phyloP scores from a whole-genome alignment of 1,140 invertebrate genomes.

The Drosophila setifemur region DNA sequence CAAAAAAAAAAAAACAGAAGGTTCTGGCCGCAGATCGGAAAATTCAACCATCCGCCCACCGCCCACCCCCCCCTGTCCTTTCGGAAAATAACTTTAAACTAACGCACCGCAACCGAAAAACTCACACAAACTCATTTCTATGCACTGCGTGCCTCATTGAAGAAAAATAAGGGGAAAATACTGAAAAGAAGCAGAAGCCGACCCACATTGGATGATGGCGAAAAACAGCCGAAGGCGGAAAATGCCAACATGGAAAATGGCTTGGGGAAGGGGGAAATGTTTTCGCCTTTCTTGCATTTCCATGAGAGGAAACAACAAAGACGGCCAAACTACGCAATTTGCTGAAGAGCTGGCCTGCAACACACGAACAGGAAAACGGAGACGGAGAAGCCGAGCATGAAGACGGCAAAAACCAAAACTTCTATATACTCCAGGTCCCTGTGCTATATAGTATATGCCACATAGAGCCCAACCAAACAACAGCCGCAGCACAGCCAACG shows the following conservation, averaged over 20 bases:
- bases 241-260: constrained; percentile 20
- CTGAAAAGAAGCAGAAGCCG: constrained; percentile 37
- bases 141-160: constrained; percentile 48
- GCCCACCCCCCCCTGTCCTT: not conserved
- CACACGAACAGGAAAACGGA: constrained; percentile 19
- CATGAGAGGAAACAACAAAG: constrained; percentile 31
- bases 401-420: constrained; percentile 10
- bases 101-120: constrained; percentile 31
- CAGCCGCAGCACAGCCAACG: constrained; percentile 61
- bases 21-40: constrained; percentile 30
- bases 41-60: constrained; percentile 2
- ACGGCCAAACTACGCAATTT: constrained; percentile 66
- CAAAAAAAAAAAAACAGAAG: constrained; percentile 4
- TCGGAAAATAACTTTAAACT: constrained; percentile 62
- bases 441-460: constrained; percentile 19
- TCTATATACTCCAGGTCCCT: constrained; percentile 24
- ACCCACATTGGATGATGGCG: constrained; percentile 62
- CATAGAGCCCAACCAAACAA: constrained; percentile 30
- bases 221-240: constrained; percentile 16
- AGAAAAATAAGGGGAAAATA: constrained; percentile 29
- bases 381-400: not conserved
- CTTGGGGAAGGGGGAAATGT: constrained; percentile 1
- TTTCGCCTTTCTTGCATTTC: constrained; percentile 42
- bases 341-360: constrained; percentile 47
- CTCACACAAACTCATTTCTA: constrained; percentile 47